Conservation (phyloP, 1,140 invertebrate genomes). For the Linepithema humile region DNA sequence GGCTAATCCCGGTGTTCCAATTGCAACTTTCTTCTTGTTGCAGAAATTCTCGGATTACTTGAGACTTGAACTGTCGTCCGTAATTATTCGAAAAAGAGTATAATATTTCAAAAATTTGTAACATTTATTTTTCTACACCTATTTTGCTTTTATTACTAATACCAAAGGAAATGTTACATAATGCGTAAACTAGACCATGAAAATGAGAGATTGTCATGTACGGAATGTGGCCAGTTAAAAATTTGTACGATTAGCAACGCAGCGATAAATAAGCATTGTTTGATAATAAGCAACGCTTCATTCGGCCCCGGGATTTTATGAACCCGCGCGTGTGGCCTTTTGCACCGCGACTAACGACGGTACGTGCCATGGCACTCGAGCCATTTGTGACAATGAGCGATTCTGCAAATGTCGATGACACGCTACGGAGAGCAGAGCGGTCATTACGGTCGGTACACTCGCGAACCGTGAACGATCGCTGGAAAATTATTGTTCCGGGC, state of each 20-base stretch:
- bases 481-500: constrained; percentile 48
- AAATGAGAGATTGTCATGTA: constrained; percentile 29
- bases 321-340: constrained; percentile 31
- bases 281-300: constrained; percentile 49
- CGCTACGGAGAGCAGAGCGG: constrained; percentile 45
- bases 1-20: constrained; percentile 25
- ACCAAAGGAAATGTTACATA: constrained; percentile 8
- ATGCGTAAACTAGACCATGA: constrained; percentile 19
- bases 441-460: constrained; percentile 52
- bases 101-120: neutral
- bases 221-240: neutral
- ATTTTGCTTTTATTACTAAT: neutral
- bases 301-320: constrained; percentile 14
- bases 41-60: neutral
- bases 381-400: constrained; percentile 64
- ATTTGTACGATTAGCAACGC: constrained; percentile 39
- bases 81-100: neutral
- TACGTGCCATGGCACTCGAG: constrained; percentile 21
- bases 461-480: constrained; percentile 55
- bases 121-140: neutral
- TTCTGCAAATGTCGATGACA: constrained; percentile 70
- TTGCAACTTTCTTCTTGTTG: constrained; percentile 29
- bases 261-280: no score
- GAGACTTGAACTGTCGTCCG: neutral
- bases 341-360: constrained; percentile 1